Conservation (phyloP, 2,888 invertebrate genomes). For the Cataglyphis livida region DNA sequence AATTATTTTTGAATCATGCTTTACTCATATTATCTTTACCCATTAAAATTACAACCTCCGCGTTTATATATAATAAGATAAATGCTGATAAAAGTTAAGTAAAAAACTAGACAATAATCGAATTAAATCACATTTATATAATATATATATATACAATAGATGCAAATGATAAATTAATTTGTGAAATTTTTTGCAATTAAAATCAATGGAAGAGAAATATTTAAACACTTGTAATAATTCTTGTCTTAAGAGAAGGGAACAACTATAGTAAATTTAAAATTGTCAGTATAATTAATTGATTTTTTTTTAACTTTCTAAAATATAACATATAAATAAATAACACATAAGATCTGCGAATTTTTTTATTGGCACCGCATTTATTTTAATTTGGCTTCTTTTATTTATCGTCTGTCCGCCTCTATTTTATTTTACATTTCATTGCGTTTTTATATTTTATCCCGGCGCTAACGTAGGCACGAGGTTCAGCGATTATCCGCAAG, state of each 20-base stretch:
- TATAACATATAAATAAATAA: not conserved
- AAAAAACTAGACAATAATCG: not conserved
- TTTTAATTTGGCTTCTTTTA: not conserved
- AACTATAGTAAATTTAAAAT: not conserved
- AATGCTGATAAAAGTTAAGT: slow-evolving; percentile 5
- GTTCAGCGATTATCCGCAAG: slow-evolving; percentile 47
- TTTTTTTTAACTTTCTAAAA: not conserved
- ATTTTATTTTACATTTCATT: slow-evolving; percentile 35
- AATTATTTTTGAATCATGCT: slow-evolving; percentile 35
- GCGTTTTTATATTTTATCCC: slow-evolving; percentile 27
- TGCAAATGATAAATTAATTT: slow-evolving; percentile 8
- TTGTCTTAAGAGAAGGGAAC: not conserved
- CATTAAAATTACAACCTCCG: slow-evolving; percentile 17
- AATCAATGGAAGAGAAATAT: not conserved
- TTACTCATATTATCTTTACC: slow-evolving; percentile 24
- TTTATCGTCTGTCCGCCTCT: slow-evolving; percentile 13
- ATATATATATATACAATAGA: not conserved
- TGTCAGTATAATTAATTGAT: not conserved
- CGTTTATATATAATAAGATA: not conserved
- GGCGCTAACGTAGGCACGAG: slow-evolving; percentile 27
- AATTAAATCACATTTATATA: slow-evolving; percentile 12
- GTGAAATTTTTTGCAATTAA: not conserved
- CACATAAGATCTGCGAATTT: not conserved
- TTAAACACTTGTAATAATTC: not conserved
- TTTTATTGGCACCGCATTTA: not conserved